Evolutionary conservation across 2,888 invertebrate genomes (phyloP), one percentile per base, ranked within the genome.

Genomic region (Dryobotodes eremita): DNA sequence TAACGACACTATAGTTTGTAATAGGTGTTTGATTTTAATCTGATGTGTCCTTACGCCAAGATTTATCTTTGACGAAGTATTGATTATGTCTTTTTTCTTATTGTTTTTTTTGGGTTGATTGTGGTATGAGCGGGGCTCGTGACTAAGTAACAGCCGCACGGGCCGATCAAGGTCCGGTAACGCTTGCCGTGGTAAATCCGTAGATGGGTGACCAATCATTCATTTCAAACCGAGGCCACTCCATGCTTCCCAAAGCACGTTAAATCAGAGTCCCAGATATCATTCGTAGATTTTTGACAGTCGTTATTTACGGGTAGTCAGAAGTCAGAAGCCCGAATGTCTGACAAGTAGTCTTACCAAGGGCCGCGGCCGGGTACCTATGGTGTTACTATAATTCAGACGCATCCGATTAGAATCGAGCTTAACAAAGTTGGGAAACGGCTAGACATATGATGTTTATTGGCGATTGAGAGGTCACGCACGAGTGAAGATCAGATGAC

Each of bases 1-100:
- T 92, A 91, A 92, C 90, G 90, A 88, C 89, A 88, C 90, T 90
- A 86, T 86, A 89, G 89, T 90, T 91, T 89, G 90, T 88, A 89
- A 88, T 88, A 80, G 86, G 76, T 82, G 79, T 86, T 82, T 59
- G 70, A 83, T 83, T 79, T 71, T 76, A 55, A 62, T 75, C 74
- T 75, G 50, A 48, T 61, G 20, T 15, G 57, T 70, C 50, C n/a
- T 64, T 69, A 59, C n/a, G 15, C 11, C 6, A 31, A 55, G n/a
- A 59, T 71, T 61, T 26, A 48, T 71, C 15, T 64, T 61, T 10
- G 66, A n/a, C 5, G 17, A 57, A 55, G 7, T 59, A 65, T 77
- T 59, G n/a, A 55, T 77, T 78, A 62, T 46, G 46, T 77, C 20
- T 23, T 50, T 42, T 59, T 42, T 55, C 5, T 36, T 11, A 20